Base-by-base conservation (phyloP, 2,797 vertebrate species). In the Emydoidea blandingii region DNA sequence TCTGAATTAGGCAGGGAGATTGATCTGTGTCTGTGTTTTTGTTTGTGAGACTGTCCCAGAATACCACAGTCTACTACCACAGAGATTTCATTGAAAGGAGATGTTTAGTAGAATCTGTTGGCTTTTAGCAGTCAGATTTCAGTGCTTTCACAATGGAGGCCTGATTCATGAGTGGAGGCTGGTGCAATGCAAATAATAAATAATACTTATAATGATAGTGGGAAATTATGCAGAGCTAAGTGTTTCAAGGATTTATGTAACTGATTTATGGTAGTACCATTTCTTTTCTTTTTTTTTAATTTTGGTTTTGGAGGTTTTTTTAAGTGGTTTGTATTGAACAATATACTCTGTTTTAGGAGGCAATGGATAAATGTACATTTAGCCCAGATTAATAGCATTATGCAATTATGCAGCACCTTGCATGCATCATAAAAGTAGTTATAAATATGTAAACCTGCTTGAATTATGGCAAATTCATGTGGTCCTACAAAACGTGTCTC, bases 281-380 rank as follows among this genome's bases (percentile, higher is more conserved):
- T 10, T 87, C 29, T 88, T 88, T 87, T 50, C 50, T 16, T 50
- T 23, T 57, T 85, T 23, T 68, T 41, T 12, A 9, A 6, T 72
- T 72, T 72, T 72, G 37, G 21, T 21, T 72, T 41, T 6, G 68
- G 19, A 34, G 1, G 23, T 76, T 95, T 79, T 95, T 92, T 88
- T 93, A 47, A 68, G 54, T 50, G 31, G 21, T 59, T 94, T 92
- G 86, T 8, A 6, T 0, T 86, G 87, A 95, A 65, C 5, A 85
- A 83, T 93, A 83, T 93, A 72, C 18, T 79, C 49, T 84, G 1
- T 92, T 95, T 92, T 93, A 90, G 88, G 81, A 89, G 8, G 14
- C 37, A 68, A 4, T 83, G 41, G 83, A 93, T 85, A 34, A 54
- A 37, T 94, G 92, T 44, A 41, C 50, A 80, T 68, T 89, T 88